phyloP scores from a whole-genome alignment of 2,888 invertebrate species.

The Clepsis dumicolana region DNA sequence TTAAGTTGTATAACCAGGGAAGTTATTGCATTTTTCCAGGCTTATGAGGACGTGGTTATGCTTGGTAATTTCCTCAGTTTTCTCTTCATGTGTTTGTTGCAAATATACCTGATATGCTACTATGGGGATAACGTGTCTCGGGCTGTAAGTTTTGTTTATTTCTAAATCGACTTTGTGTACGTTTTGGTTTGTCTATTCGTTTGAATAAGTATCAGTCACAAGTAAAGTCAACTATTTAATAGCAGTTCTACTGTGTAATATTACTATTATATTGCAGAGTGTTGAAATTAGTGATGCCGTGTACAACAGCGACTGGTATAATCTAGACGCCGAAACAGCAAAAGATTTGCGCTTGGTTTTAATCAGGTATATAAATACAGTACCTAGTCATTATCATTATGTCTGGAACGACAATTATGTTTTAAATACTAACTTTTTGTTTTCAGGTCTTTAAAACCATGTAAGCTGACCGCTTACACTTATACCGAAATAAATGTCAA shows the following conservation, averaged over 20 bases:
- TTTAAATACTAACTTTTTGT: background rate
- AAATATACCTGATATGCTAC: conserved; percentile 67
- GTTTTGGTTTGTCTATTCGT: too few relatives aligned
- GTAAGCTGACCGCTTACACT: conserved; percentile 63
- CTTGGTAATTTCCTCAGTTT: conserved; percentile 60
- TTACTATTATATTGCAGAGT: conserved; percentile 57
- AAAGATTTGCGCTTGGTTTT: conserved; percentile 62
- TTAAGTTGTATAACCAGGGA: conserved; percentile 8
- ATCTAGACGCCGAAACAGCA: conserved; percentile 52
- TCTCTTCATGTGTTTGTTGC: conserved; percentile 57
- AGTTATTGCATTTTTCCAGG: conserved; percentile 55
- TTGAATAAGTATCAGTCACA: too few relatives aligned
- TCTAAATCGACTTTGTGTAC: too few relatives aligned
- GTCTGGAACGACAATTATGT: too few relatives aligned
- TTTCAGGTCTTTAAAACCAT: conserved; percentile 63
- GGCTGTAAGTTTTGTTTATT: conserved; percentile 56
- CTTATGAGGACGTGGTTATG: conserved; percentile 54
- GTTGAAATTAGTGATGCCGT: conserved; percentile 59
- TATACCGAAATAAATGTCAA: conserved; percentile 61
- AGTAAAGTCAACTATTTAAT: too few relatives aligned
- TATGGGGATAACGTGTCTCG: conserved; percentile 63
- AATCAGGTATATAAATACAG: conserved; percentile 53
- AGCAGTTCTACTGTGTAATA: conserved; percentile 27
- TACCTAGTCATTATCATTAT: too few relatives aligned
- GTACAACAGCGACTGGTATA: conserved; percentile 64